phyloP scores from a whole-genome alignment of 1,140 invertebrate species.

The Drosophila bocki region DNA sequence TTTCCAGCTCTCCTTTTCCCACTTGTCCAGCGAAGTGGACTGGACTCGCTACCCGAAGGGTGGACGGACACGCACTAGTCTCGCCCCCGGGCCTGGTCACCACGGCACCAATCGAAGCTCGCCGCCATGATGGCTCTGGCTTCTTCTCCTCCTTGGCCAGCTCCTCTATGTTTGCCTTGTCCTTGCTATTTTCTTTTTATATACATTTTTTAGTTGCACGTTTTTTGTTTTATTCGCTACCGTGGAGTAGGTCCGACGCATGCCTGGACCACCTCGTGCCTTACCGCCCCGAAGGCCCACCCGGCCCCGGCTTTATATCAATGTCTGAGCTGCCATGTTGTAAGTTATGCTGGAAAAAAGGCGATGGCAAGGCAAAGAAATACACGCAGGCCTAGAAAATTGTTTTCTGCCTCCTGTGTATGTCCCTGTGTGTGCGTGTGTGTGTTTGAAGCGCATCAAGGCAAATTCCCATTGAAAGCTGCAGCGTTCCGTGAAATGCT shows the following conservation, averaged over 20 bases:
- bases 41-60: constrained; percentile 32
- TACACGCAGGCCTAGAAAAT: constrained; percentile 68
- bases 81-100: constrained; percentile 59
- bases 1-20: constrained; percentile 35
- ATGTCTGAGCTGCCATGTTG: constrained; percentile 80
- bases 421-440: constrained; percentile 3
- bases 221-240: constrained; percentile 53
- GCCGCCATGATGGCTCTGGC: constrained; percentile 54
- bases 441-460: constrained; percentile 48
- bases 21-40: constrained; percentile 21
- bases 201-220: constrained; percentile 76
- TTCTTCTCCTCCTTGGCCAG: constrained; percentile 30
- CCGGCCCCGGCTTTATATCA: constrained; percentile 68
- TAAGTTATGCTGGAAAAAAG: constrained; percentile 72
- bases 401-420: constrained; percentile 54
- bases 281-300: constrained; percentile 3
- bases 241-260: constrained; percentile 62
- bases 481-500: constrained; percentile 82
- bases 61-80: constrained; percentile 64
- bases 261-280: constrained; percentile 47
- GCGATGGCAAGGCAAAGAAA: constrained; percentile 33
- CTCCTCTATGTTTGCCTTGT: constrained; percentile 66
- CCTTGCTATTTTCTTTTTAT: constrained; percentile 77
- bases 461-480: constrained; percentile 82
- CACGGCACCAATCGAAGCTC: constrained; percentile 75